Evolutionary conservation across 2,113 vertebrate genomes (phyloP).

Genomic region (Columba janthina): DNA sequence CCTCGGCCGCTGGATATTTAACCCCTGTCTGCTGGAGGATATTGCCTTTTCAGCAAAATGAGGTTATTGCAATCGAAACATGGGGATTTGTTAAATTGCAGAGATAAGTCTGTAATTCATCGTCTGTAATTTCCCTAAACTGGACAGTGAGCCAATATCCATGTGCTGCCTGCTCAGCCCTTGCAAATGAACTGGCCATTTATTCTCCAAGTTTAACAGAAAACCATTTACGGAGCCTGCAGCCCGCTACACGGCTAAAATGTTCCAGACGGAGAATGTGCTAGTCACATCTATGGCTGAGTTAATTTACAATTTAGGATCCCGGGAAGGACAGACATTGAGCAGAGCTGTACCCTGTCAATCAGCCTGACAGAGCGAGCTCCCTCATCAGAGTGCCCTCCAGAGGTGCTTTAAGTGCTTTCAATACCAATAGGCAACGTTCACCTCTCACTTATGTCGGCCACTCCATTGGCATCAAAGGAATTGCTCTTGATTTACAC

Average conservation of each 20-base stretch:
- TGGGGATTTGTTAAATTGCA: background rate
- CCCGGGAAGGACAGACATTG: background rate
- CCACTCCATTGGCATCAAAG: background rate
- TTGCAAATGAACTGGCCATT: background rate
- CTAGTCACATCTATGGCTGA: slow-evolving; percentile 23
- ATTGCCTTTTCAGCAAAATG: background rate
- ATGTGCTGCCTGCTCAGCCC: background rate
- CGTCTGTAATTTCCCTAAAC: background rate
- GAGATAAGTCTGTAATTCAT: background rate
- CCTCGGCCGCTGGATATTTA: background rate
- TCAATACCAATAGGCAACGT: background rate
- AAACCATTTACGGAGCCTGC: background rate
- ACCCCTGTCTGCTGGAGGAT: background rate
- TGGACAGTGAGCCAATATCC: background rate
- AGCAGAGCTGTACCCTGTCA: slow-evolving; percentile 10
- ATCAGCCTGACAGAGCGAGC: slow-evolving; percentile 3
- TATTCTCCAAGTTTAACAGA: background rate
- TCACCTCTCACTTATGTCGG: background rate
- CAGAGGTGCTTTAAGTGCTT: slow-evolving; percentile 28
- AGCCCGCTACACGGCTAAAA: background rate
- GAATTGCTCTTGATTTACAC: slow-evolving; percentile 27
- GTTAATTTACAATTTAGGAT: slow-evolving; percentile 8
- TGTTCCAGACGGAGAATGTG: background rate
- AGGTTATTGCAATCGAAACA: background rate
- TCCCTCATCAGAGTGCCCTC: slow-evolving; percentile 8